Evolutionary conservation across 2,888 invertebrate genomes (phyloP).

Genomic region (Rhagophthalmus giganteus): DNA sequence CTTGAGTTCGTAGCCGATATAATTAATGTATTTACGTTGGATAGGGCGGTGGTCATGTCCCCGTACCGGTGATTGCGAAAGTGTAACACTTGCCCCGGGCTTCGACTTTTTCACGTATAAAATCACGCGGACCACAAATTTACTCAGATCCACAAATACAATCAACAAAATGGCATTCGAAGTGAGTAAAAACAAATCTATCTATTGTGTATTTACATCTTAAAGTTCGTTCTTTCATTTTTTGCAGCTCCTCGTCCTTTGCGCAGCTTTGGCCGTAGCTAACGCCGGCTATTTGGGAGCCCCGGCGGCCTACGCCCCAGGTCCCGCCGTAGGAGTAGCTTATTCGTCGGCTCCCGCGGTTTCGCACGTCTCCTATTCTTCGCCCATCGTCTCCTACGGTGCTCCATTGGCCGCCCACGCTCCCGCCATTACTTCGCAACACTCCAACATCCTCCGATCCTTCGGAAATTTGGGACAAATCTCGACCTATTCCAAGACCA

Average conservation of each 20-base stretch:
- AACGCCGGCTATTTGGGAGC: conserved; percentile 61
- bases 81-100: conserved; percentile 30
- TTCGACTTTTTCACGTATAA: conserved; percentile 27
- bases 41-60: conserved; percentile 29
- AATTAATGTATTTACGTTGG: too few species aligned
- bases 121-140: conserved; percentile 16
- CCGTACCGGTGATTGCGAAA: conserved; percentile 32
- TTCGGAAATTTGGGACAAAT: conserved; percentile 71
- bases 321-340: conserved; percentile 50
- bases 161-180: conserved; percentile 37
- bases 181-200: conserved; percentile 32
- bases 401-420: conserved; percentile 57
- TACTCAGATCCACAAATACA: conserved; percentile 21
- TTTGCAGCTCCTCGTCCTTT: conserved; percentile 59
- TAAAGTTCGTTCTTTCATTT: conserved; percentile 21
- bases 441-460: conserved; percentile 64
- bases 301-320: conserved; percentile 48
- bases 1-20: too few species aligned
- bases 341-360: conserved; percentile 37
- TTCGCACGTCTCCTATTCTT: conserved; percentile 37
- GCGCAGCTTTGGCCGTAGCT: conserved; percentile 61
- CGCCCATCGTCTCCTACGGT: conserved; percentile 39
- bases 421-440: conserved; percentile 62
- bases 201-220: conserved; percentile 8
- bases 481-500: conserved; percentile 69